Conservation (phyloP, 2,113 vertebrate species). For the Syngnathus scovelli region DNA sequence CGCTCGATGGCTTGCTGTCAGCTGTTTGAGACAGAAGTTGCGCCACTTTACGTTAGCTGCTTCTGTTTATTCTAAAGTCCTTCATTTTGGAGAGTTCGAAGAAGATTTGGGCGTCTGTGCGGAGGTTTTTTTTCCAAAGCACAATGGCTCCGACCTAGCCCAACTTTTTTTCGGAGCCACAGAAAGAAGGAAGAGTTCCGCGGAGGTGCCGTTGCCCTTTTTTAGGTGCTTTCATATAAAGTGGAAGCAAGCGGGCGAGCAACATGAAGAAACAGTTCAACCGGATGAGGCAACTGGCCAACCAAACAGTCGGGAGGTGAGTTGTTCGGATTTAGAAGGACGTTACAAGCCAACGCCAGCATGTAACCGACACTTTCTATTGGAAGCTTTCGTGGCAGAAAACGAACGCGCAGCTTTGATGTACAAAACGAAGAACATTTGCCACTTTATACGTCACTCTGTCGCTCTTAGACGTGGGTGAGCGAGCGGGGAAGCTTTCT, state of each 20-base stretch:
- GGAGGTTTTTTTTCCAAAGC: background rate
- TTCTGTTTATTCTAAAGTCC: background rate
- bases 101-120: background rate
- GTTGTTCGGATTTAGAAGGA: conserved; percentile 6
- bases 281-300: conserved; percentile 91
- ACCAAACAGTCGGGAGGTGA: conserved; percentile 93
- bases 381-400: conserved; percentile 11
- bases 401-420: background rate
- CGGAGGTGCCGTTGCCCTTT: conserved; percentile 4
- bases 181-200: conserved; percentile 34
- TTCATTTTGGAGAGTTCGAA: too few relatives aligned
- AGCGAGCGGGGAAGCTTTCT: too few relatives aligned
- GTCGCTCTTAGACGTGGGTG: background rate
- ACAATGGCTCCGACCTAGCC: conserved; percentile 62
- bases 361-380: background rate
- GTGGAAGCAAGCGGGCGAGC: conserved; percentile 1
- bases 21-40: background rate
- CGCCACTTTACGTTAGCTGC: background rate
- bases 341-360: background rate
- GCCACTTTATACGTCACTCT: background rate
- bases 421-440: background rate
- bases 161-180: conserved; percentile 31
- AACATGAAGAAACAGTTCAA: conserved; percentile 96
- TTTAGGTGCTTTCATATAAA: background rate
- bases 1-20: background rate